phyloP scores from a whole-genome alignment of 2,113 vertebrate genomes.

The Climacteris rufus region DNA sequence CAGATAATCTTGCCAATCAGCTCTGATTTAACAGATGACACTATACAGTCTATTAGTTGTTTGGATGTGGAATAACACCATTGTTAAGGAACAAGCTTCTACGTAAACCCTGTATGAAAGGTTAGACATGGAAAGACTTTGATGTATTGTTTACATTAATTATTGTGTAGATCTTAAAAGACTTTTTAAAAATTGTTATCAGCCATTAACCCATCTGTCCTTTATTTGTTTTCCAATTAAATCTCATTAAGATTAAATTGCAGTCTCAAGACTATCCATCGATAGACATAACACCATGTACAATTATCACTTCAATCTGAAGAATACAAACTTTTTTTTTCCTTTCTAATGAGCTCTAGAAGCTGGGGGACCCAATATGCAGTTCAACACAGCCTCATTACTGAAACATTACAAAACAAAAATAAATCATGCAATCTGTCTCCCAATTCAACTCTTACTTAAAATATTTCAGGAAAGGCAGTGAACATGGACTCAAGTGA shows the following conservation, averaged over 20 bases:
- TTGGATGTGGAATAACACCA: constrained; percentile 63
- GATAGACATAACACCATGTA: not conserved
- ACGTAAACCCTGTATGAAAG: constrained; percentile 28
- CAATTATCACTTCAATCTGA: not conserved
- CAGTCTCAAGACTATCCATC: not conserved
- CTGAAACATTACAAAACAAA: not conserved
- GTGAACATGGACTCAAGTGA: not conserved
- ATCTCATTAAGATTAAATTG: constrained; percentile 19
- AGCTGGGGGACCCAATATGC: not conserved
- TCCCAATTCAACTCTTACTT: not conserved
- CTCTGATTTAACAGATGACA: constrained; percentile 60
- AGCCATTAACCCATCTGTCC: not conserved
- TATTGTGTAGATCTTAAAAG: constrained; percentile 23
- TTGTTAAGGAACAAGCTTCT: constrained; percentile 37
- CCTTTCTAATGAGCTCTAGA: not conserved
- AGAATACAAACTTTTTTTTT: not conserved
- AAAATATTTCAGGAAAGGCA: not conserved
- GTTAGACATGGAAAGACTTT: constrained; percentile 23
- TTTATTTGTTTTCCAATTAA: constrained; percentile 45
- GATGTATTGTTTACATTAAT: constrained; percentile 44
- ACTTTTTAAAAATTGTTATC: not conserved
- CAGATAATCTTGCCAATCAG: constrained; percentile 40
- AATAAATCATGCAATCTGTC: not conserved
- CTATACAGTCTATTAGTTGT: constrained; percentile 41
- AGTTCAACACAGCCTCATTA: not conserved